Percentiles rank a stretch among this genome's conserved stretches.
Conservation (phyloP, 2,797 vertebrate genomes). For the Poecilia wingei region DNA sequence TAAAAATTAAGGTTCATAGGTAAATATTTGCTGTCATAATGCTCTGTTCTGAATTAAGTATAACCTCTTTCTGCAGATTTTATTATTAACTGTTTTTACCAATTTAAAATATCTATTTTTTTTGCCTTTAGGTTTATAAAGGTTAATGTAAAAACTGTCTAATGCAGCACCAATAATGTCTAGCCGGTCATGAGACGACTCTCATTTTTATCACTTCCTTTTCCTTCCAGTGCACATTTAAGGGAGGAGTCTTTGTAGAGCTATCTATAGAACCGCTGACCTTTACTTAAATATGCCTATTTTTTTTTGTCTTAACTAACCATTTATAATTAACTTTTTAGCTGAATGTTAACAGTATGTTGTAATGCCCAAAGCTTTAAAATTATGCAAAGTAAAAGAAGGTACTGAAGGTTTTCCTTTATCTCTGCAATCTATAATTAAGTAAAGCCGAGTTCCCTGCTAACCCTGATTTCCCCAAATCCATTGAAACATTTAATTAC, state of each 20-base stretch:
- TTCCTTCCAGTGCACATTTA: slow-evolving; percentile 30
- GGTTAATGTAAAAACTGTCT: slow-evolving; percentile 12
- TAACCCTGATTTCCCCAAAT: neutral
- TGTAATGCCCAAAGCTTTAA: neutral
- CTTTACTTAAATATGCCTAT: slow-evolving; percentile 2
- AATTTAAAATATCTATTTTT: neutral
- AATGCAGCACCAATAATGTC: slow-evolving; percentile 24
- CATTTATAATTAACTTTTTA: neutral
- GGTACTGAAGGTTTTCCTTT: neutral
- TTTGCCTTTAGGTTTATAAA: neutral
- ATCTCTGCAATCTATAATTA: neutral
- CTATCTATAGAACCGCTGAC: neutral
- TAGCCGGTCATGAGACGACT: slow-evolving; percentile 40
- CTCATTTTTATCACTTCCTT: slow-evolving; percentile 51
- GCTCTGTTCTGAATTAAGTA: neutral
- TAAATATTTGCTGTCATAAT: slow-evolving; percentile 4
- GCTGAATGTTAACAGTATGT: neutral
- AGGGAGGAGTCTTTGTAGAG: slow-evolving; percentile 42
- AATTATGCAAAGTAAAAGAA: neutral
- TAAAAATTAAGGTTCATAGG: neutral
- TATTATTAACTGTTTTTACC: neutral
- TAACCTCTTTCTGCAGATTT: neutral
- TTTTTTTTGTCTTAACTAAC: neutral
- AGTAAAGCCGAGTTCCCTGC: neutral
- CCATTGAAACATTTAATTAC: neutral